These are phyloP conservation scores for Tetropium fuscum DNA, from an alignment of 2,888 invertebrate genomes.

Conservation along the genomic window DNA sequence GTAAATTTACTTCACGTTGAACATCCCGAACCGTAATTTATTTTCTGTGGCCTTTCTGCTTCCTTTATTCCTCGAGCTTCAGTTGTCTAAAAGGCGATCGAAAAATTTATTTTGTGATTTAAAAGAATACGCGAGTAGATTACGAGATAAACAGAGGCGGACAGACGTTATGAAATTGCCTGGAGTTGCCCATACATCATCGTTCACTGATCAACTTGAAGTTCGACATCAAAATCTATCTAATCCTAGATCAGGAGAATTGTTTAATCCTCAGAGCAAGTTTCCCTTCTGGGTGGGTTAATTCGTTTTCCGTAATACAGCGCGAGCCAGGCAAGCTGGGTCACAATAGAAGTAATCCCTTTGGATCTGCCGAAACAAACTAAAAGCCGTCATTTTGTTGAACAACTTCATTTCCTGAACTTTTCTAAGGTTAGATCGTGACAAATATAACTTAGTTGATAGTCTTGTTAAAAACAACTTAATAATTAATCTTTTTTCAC, in stretches of 20 bases:
- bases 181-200: constrained; percentile 43
- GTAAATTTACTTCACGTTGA: too few relatives aligned
- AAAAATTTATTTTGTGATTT: not conserved
- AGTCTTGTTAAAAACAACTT: constrained; percentile 24
- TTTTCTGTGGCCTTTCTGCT: too few relatives aligned
- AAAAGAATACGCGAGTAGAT: constrained; percentile 3
- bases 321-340: constrained; percentile 54
- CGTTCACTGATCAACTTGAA: constrained; percentile 51
- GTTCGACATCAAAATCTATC: constrained; percentile 60
- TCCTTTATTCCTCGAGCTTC: too few relatives aligned
- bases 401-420: constrained; percentile 58
- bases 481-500: constrained; percentile 19
- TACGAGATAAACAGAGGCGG: not conserved
- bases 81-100: not conserved
- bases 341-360: constrained; percentile 63
- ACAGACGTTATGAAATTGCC: constrained; percentile 23
- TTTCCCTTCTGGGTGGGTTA: constrained; percentile 61
- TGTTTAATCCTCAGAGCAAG: constrained; percentile 63
- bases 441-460: constrained; percentile 41
- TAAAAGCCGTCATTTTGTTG: constrained; percentile 61
- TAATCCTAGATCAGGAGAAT: constrained; percentile 62
- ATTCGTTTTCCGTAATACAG: constrained; percentile 59
- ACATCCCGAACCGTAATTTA: too few relatives aligned
- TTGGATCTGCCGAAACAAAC: constrained; percentile 61
- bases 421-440: constrained; percentile 51